Evolutionary conservation across 2,113 vertebrate genomes (phyloP).

Genomic region (Tragelaphus imberbis): DNA sequence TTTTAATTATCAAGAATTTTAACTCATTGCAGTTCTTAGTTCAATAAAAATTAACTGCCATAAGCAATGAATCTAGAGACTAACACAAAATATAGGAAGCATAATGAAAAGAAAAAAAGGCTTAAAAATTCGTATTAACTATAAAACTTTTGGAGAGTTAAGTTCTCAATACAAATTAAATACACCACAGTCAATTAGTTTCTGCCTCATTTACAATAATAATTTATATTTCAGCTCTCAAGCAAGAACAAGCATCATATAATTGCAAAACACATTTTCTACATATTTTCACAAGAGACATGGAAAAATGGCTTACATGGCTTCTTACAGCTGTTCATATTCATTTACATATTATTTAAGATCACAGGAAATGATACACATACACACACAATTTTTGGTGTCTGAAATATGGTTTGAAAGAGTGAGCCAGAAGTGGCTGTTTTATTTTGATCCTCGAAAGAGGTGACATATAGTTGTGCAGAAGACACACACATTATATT

Average conservation of each 20-base stretch:
- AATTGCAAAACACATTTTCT: neutral
- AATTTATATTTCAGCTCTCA: neutral
- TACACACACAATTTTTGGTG: neutral
- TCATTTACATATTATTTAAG: neutral
- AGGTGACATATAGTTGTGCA: neutral
- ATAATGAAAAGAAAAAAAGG: neutral
- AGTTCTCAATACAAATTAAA: neutral
- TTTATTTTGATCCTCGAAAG: neutral
- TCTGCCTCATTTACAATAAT: neutral
- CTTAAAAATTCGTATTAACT: neutral
- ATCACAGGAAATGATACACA: neutral
- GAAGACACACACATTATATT: neutral
- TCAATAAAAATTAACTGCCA: neutral
- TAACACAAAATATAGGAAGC: neutral
- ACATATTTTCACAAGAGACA: neutral
- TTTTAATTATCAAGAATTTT: neutral
- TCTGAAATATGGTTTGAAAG: neutral
- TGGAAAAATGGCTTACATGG: neutral
- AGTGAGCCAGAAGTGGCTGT: neutral
- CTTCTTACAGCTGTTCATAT: neutral
- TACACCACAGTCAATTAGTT: neutral
- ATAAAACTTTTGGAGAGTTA: neutral
- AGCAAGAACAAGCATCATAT: neutral
- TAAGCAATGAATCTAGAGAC: neutral
- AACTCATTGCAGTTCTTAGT: neutral